Base-by-base conservation (phyloP, 2,797 vertebrate species). In the Argyrosomus regius region DNA sequence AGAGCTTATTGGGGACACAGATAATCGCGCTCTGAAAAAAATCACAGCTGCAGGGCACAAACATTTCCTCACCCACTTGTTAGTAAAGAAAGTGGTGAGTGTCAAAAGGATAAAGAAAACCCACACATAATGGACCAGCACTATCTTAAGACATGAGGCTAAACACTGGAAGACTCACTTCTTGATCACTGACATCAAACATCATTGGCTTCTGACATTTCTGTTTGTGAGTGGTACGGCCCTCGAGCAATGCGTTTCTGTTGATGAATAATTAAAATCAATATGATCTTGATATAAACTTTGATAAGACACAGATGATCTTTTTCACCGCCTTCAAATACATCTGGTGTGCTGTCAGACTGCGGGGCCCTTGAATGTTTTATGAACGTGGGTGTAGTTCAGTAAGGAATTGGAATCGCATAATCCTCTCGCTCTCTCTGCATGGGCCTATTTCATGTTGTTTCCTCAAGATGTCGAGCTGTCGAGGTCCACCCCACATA, bases 311-410 rank as follows among this genome's bases (percentile, higher is more conserved):
- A 70, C 82, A 80, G 69, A 78, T 73, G 75, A 90, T 86, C 70
- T 84, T 77, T 85, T 64, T 72, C 65, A 12, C 45, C 18, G n/a
- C 48, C 82, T 86, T 84, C 75, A 81, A 80, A 72, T 62, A 81
- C 39, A 73, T 78, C 75, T 81, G 68, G 70, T 77, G 66, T 22
- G 78, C 80, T 72, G 82, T 88, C 87, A 83, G 81, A 82, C 70
- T 71, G 84, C 75, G 12, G 78, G 80, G 57, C 50, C 74, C 75
- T 66, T 93, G 77, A 93, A 92, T 93, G 87, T 92, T 95, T 94
- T 83, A 93, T 94, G 90, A 92, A 85, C 45, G 80, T 92, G 90
- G 83, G 87, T 87, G 92, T 86, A 89, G 79, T 74, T 92, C 85
- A 89, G 84, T 60, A 66, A 90, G 80, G 75, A 81, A 50, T 8